Evolutionary conservation across 2,888 invertebrate species (phyloP), one percentile per base, ranked within the genome.

Genomic region (Trissonchulus latispiculum): DNA sequence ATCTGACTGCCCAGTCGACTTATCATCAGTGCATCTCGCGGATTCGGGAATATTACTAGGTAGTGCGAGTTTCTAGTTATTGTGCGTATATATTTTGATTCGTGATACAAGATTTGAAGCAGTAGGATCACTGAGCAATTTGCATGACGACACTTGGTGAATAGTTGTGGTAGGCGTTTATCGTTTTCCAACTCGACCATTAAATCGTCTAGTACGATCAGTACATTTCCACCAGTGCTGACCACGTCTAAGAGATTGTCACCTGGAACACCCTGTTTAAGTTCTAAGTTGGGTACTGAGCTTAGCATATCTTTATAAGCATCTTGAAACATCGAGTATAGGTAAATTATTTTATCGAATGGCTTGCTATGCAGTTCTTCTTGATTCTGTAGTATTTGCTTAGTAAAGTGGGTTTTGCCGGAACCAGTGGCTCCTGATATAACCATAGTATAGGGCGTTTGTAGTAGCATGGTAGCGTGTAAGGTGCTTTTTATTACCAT

Each of bases 11-110:
- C 28, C 33, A 73, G 32, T 36, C 36, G 31, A 36, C 36, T 28
- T 32, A 68, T 68, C 32, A 48, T 73, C 32, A 31, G 61, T 31
- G 36, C 23, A 70, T 73, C 73, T 2, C 35, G 28, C 2, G 69
- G 61, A 71, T 73, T 73, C 32, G 72, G 32, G 29, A 73, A 72
- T 2, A 73, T 8, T 2, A 73, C 70, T n/a, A 73, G 8, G 35
- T 73, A 72, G 8, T 73, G 31, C 8, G 37, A 2, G 33, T 71
- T 73, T 23, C 72, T 73, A 2, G 71, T 36, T 1, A 64, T 61
- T 23, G 73, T 71, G 29, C 48, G 28, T 36, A 68, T 68, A 36
- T 68, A 68, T 31, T 70, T 31, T 2, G 67, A 23, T n/a, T 61
- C 62, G 72, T 37, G 61, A 36, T 32, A 72, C 15, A 72, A 3